Evolutionary conservation across 2,888 invertebrate species (phyloP).

Genomic region (Lumbricus terrestris): DNA sequence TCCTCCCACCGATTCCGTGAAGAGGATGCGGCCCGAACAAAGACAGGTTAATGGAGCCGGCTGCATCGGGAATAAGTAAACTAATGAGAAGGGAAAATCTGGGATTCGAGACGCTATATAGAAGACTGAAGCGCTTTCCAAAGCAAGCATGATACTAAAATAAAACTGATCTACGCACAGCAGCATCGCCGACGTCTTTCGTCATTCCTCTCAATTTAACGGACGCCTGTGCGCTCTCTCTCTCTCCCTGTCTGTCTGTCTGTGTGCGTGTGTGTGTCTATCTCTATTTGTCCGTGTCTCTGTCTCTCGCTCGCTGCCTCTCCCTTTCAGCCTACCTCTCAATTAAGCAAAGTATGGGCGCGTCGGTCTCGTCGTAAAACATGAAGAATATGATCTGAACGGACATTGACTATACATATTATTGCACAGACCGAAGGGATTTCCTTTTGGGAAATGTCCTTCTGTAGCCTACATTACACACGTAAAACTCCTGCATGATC

Average conservation of each 20-base stretch:
- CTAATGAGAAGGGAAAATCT: conserved; percentile 3
- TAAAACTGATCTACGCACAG: neutral
- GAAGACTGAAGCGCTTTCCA: neutral
- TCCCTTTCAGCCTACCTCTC: neutral
- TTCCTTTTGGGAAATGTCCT: neutral
- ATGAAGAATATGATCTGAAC: neutral
- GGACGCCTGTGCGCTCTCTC: neutral
- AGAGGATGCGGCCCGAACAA: conserved; percentile 3
- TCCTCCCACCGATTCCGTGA: neutral
- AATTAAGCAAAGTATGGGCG: neutral
- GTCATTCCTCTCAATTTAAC: neutral
- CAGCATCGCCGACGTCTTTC: neutral
- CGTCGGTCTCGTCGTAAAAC: neutral
- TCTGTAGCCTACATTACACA: neutral
- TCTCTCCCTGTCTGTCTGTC: too few relatives aligned
- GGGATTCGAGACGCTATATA: neutral
- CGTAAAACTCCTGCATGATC: neutral
- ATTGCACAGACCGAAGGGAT: neutral
- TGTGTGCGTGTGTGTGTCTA: too few relatives aligned
- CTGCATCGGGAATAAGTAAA: neutral
- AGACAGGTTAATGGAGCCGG: neutral
- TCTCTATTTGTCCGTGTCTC: too few relatives aligned
- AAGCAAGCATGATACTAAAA: neutral
- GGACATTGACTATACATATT: too few relatives aligned
- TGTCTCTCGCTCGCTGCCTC: too few relatives aligned